phyloP scores from a whole-genome alignment of 1,140 invertebrate species.

The Micrasema minimum region DNA sequence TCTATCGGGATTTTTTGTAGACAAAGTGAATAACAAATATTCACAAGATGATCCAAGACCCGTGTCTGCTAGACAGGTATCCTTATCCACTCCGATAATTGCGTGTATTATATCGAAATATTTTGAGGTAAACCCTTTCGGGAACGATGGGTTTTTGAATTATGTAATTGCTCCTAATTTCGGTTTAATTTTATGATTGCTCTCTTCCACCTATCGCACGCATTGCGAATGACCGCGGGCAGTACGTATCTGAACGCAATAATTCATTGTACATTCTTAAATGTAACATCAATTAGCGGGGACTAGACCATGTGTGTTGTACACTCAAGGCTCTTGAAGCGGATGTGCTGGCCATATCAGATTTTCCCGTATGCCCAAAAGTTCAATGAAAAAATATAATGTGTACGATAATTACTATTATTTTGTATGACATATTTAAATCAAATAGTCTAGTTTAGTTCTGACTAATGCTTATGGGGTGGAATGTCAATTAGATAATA shows the following conservation, averaged over 20 bases:
- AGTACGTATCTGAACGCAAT: slow-evolving; percentile 25
- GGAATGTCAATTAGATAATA: too few species aligned
- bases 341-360: slow-evolving; percentile 22
- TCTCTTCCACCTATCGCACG: slow-evolving; percentile 29
- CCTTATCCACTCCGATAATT: slow-evolving; percentile 21
- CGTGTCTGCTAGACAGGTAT: slow-evolving; percentile 24
- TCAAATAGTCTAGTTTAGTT: too few species aligned
- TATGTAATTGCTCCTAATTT: slow-evolving; percentile 33
- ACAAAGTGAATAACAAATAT: not conserved
- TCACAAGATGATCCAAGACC: not conserved
- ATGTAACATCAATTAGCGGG: slow-evolving; percentile 26
- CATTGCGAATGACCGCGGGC: slow-evolving; percentile 35
- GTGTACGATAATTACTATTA: too few species aligned
- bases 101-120: slow-evolving; percentile 24
- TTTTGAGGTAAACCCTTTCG: slow-evolving; percentile 16
- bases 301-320: slow-evolving; percentile 1
- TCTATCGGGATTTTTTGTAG: slow-evolving; percentile 21
- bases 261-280: slow-evolving; percentile 1
- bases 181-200: slow-evolving; percentile 21
- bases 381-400: not conserved
- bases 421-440: too few species aligned
- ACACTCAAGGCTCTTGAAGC: slow-evolving; percentile 13
- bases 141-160: not conserved
- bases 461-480: too few species aligned
- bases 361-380: slow-evolving; percentile 1